Percentiles rank a stretch among this genome's conserved stretches.
Evolutionary conservation across 2,888 invertebrate genomes (phyloP).

Genomic region (Clepsis dumicolana): DNA sequence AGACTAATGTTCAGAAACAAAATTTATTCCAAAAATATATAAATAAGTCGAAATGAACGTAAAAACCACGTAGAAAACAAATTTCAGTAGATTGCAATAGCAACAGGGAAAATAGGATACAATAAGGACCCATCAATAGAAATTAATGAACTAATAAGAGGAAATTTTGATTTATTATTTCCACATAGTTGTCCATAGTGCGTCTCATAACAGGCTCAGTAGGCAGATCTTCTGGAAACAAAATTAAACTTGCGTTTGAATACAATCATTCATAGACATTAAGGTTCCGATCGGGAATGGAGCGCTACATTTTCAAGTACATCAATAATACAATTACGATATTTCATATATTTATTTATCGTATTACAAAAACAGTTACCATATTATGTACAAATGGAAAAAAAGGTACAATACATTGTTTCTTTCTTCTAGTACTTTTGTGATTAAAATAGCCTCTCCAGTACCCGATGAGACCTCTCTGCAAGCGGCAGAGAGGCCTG

Average conservation of each 20-base stretch:
- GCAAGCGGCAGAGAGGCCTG: conserved; percentile 87
- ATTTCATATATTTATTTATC: conserved; percentile 85
- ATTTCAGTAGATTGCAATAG: conserved; percentile 75
- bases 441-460: conserved; percentile 94
- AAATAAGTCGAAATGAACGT: conserved; percentile 83
- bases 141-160: conserved; percentile 78
- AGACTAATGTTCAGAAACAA: conserved; percentile 77
- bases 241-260: conserved; percentile 77
- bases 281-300: conserved; percentile 86
- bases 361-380: conserved; percentile 86
- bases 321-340: conserved; percentile 82
- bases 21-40: conserved; percentile 85
- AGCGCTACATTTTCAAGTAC: conserved; percentile 74
- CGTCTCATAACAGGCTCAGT: conserved; percentile 82
- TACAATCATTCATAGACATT: conserved; percentile 72
- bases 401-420: conserved; percentile 85
- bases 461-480: conserved; percentile 92
- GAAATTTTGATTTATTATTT: conserved; percentile 86
- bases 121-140: conserved; percentile 82
- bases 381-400: conserved; percentile 86
- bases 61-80: conserved; percentile 84
- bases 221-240: conserved; percentile 83
- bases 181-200: conserved; percentile 85
- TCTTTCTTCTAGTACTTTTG: conserved; percentile 90
- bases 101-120: conserved; percentile 77